Evolutionary conservation across 1,140 invertebrate species (phyloP), one percentile per base, ranked within the genome.

Genomic region (Sycophila sp.): DNA sequence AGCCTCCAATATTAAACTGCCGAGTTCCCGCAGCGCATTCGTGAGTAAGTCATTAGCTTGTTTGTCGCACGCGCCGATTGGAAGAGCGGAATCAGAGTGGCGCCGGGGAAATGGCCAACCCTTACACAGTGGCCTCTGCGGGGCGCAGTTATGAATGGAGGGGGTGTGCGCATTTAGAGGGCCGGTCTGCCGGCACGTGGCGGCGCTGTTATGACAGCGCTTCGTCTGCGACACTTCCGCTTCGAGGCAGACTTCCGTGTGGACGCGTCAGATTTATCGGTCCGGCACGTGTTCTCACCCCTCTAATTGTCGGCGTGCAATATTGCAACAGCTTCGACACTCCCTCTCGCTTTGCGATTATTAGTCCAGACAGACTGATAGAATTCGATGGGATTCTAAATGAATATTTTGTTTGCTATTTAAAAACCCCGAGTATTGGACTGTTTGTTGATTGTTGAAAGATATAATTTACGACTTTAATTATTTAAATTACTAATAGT

Each of bases 181-280:
- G 1, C 28, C 11, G 17, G 34, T 0, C 13, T 15, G 56, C n/a
- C 1, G 45, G 55, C 66, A 28, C 55, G 66, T 59, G 55, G 77
- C 78, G 77, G 77, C 76, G 78, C 70, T 85, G 82, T 84, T 85
- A 84, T 84, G 83, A 84, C 83, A 83, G 79, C 67, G 73, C 73
- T 76, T 69, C 76, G 76, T 79, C 77, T n/a, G 75, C 77, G 78
- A 77, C 74, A 77, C 78, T 82, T 83, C 83, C 81, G 77, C 73
- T 49, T 49, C 40, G 51, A 59, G 59, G 59, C 73, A 17, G 10
- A 51, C 62, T 64, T 72, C 72, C 45, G 71, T 63, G 60, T 60
- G 70, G 60, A 36, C 60, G 71, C 66, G 77, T 55, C 67, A 81
- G 81, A 81, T 81, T 82, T 82, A 82, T 82, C 74, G 70, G 53